Evolutionary conservation across 2,888 invertebrate genomes (phyloP), one percentile per base, ranked within the genome.

Genomic region (Bhutanitis thaidina): DNA sequence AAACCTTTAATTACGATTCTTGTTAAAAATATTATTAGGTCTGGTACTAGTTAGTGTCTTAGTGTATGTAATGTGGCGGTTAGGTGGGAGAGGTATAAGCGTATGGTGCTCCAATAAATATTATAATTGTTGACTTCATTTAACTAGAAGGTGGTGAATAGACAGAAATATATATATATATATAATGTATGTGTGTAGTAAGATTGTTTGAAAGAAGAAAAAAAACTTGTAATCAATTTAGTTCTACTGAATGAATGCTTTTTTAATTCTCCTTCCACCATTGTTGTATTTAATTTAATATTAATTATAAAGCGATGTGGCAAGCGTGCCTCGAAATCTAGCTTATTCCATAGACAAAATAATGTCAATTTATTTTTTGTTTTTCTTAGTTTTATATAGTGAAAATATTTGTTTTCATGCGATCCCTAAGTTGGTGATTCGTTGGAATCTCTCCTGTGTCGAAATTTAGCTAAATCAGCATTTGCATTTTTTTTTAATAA

Each of bases 391-490:
- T 27, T 27, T 29, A 40, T 40, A 29, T 13, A 25, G 8, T 27
- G 27, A 27, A 27, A 27, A 27, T 27, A 3, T 20, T 20, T 20
- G 2, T 20, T 20, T 20, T 27, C 8, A 7, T 7, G 27, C 7
- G 7, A 32, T 16, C 15, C n/a, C 16, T 12, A 13, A 9, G 20
- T 15, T 20, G 14, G 15, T 27, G 50, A 50, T 50, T 39, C 44
- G 16, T 40, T 16, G 25, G 40, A 51, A 51, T 51, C 50, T 51
- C 50, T 8, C 3, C 41, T 36, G 44, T 13, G n/a, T n/a, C 20
- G 8, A 43, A 43, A 43, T 38, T 25, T 38, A 3, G 29, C 15
- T 43, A 27, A 0, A n/a, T 37, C 30, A 30, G 30, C 30, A 34
- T 27, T 27, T 27, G 7, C 5, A 34, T 12, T 34, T 7, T 34